Base-by-base conservation (phyloP, 23 tunicate genomes). In the Diplosoma virens region DNA sequence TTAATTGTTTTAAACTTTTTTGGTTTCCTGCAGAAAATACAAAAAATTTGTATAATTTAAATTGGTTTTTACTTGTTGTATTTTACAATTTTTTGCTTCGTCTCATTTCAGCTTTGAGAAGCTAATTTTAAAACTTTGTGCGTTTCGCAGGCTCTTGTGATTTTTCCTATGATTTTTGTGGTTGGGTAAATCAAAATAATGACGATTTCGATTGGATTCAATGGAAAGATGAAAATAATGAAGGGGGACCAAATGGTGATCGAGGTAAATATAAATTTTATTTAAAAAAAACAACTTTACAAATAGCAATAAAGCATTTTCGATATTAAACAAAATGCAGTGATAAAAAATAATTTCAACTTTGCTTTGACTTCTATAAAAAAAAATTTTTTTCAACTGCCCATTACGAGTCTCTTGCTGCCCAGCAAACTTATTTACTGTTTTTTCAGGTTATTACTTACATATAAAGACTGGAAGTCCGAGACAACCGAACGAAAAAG, bases 131-230 rank as follows among this genome's bases (percentile, higher is more conserved):
- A 66, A 21, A 41, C 21, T 47, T 47, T 34, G 7, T 37, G 45
- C 24, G 9, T 47, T 73, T 73, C 4, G 5, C 33, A 90, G 97
- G 90, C 1, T 65, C 75, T 23, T 78, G 89, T 53, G 92, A 92
- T 35, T 92, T 92, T 61, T 84, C 81, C 9, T 67, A 33, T 33
- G 84, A 85, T 48, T 32, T 37, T 7, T 84, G 97, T 75, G 97
- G 97, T 0, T 92, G 97, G 97, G 58, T 59, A 1, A 92, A 92
- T 32, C 59, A 33, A 32, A 48, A 26, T 7, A 36, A 28, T 3
- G 97, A 73, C 41, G 77, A 83, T 48, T 92, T 92, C 58, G 97
- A 92, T 56, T 92, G 97, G 97, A 60, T 80, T 18, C n/a, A 67
- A 30, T 80, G 48, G 25, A 86, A 73, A 25, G 97, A 87, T 23